A percentile compares a stretch with the other conserved stretches of the same genome.
These are phyloP conservation scores for Fregetta grallaria DNA, from an alignment of 2,113 vertebrate genomes.

Conservation along the genomic window DNA sequence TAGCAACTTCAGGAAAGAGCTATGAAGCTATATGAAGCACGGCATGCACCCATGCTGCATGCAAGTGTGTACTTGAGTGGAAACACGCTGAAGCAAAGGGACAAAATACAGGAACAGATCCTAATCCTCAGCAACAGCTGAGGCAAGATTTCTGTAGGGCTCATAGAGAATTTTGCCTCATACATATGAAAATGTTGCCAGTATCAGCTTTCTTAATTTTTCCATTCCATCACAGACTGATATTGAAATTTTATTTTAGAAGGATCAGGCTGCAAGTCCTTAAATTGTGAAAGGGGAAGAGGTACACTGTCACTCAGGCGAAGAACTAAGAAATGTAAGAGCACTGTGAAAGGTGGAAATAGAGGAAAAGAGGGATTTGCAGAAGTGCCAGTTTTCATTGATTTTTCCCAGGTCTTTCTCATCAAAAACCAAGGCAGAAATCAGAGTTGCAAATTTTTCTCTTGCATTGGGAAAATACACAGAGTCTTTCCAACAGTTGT, in stretches of 20 bases:
- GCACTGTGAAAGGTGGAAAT: background rate
- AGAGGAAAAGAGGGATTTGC: background rate
- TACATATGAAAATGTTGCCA: fast-evolving
- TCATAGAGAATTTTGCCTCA: background rate
- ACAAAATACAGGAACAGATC: background rate
- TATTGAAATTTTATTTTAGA: background rate
- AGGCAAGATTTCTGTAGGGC: background rate
- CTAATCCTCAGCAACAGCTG: background rate
- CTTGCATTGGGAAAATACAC: background rate
- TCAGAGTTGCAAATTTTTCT: background rate
- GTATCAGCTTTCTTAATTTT: background rate
- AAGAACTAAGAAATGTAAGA: background rate
- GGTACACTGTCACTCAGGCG: background rate
- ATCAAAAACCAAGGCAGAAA: background rate
- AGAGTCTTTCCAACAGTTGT: background rate
- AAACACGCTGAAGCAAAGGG: background rate
- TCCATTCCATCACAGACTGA: background rate
- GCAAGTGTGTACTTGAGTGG: no score
- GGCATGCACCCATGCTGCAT: fast-evolving
- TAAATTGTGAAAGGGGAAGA: background rate
- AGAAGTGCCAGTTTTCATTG: background rate
- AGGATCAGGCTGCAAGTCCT: background rate
- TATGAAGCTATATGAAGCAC: background rate
- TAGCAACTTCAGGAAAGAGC: background rate
- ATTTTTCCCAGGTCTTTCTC: background rate